phyloP scores from a whole-genome alignment of 2,888 invertebrate genomes.

The Netelia fuscicornis region DNA sequence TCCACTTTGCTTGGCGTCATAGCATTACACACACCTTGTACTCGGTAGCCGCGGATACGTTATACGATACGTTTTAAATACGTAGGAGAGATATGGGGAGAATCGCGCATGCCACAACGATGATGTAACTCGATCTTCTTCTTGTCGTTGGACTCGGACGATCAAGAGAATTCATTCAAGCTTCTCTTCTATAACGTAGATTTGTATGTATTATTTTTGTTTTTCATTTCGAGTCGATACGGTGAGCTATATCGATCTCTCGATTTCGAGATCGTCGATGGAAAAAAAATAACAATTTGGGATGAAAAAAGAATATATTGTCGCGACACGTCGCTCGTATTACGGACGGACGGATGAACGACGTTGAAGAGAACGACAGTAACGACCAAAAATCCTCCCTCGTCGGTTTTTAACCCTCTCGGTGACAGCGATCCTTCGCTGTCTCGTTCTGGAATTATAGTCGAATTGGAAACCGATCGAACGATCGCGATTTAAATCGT shows the following conservation, averaged over 20 bases:
- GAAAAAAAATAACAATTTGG: too few relatives aligned
- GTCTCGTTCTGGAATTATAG: slow-evolving; percentile 44
- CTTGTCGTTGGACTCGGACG: not conserved
- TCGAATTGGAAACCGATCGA: slow-evolving; percentile 21
- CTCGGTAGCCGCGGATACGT: not conserved
- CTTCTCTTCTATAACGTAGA: not conserved
- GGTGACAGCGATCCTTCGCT: slow-evolving; percentile 1
- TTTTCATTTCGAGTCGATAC: too few relatives aligned
- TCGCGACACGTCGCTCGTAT: too few relatives aligned
- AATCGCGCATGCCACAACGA: slow-evolving; percentile 28
- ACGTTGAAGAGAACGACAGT: too few relatives aligned
- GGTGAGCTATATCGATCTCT: too few relatives aligned
- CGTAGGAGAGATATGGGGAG: slow-evolving; percentile 14
- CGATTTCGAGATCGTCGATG: too few relatives aligned
- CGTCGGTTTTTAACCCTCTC: slow-evolving; percentile 6
- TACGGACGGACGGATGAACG: too few relatives aligned
- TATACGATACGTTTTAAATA: not conserved
- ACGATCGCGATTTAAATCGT: slow-evolving; percentile 1
- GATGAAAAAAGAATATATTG: too few relatives aligned
- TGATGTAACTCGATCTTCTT: slow-evolving; percentile 24
- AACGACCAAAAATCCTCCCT: slow-evolving; percentile 21
- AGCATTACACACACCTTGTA: not conserved
- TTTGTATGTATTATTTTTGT: not conserved
- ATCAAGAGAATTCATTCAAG: slow-evolving; percentile 21
- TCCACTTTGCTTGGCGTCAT: not conserved